Percentiles rank a stretch among this genome's conserved stretches.
Evolutionary conservation across 2,888 invertebrate species (phyloP).

Genomic region (Morpho achilles): DNA sequence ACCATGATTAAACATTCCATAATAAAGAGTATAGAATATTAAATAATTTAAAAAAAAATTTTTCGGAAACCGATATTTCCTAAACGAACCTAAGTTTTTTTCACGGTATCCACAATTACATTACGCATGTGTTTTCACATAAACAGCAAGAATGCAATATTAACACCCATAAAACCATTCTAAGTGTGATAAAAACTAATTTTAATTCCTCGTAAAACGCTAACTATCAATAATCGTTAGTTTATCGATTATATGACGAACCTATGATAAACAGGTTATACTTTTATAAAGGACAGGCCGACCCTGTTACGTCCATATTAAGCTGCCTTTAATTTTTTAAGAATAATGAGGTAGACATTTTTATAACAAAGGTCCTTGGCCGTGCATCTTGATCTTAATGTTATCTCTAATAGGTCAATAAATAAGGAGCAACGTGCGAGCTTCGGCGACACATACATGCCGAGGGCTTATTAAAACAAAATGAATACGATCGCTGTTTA

Average conservation of each 20-base stretch:
- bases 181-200: conserved; percentile 8
- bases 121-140: neutral
- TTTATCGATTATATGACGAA: conserved; percentile 19
- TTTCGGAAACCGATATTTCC: no score
- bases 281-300: conserved; percentile 2
- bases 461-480: conserved; percentile 71
- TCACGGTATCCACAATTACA: neutral
- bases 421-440: conserved; percentile 77
- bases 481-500: conserved; percentile 59
- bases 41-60: no score
- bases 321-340: conserved; percentile 60
- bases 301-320: conserved; percentile 47
- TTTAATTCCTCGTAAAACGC: conserved; percentile 9
- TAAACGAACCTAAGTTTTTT: conserved; percentile 12
- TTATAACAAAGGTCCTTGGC: conserved; percentile 80
- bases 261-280: conserved; percentile 14
- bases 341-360: conserved; percentile 78
- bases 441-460: conserved; percentile 72
- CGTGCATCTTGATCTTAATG: conserved; percentile 79
- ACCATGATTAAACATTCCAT: no score
- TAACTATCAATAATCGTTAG: conserved; percentile 7
- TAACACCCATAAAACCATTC: conserved; percentile 1
- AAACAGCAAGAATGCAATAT: neutral
- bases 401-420: conserved; percentile 80
- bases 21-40: no score